A percentile compares a stretch with the other conserved stretches of the same genome.
These are phyloP conservation scores for Microcebus murinus DNA, from an alignment of 2,113 vertebrate species.

Conservation along the genomic window DNA sequence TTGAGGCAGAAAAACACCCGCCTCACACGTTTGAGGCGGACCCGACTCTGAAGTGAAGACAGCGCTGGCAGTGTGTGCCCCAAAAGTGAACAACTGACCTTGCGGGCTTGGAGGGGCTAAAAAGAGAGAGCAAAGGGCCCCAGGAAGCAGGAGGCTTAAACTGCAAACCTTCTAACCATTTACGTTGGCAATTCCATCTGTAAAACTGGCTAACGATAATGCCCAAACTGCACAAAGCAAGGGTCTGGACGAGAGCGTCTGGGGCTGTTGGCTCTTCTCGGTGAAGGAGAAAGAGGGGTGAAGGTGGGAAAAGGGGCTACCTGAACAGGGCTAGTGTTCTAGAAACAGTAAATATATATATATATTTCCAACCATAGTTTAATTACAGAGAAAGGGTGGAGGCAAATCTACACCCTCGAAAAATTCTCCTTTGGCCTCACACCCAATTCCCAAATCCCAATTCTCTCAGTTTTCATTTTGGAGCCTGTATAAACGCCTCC, in stretches of 20 bases:
- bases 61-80: background rate
- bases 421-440: background rate
- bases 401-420: background rate
- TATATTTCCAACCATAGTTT: background rate
- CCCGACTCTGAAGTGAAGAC: background rate
- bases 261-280: background rate
- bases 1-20: background rate
- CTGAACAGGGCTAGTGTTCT: background rate
- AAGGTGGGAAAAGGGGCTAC: no score
- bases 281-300: background rate
- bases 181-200: background rate
- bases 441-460: background rate
- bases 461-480: background rate
- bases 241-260: background rate
- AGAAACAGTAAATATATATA: background rate
- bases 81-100: background rate
- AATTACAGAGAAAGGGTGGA: background rate
- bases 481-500: no score
- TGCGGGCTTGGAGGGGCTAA: background rate
- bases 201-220: background rate
- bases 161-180: background rate
- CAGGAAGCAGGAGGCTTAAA: background rate
- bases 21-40: background rate
- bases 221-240: background rate
- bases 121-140: background rate